Base-by-base conservation (phyloP, 2,888 invertebrate genomes). In the Mesorhabditis spiculigera region DNA sequence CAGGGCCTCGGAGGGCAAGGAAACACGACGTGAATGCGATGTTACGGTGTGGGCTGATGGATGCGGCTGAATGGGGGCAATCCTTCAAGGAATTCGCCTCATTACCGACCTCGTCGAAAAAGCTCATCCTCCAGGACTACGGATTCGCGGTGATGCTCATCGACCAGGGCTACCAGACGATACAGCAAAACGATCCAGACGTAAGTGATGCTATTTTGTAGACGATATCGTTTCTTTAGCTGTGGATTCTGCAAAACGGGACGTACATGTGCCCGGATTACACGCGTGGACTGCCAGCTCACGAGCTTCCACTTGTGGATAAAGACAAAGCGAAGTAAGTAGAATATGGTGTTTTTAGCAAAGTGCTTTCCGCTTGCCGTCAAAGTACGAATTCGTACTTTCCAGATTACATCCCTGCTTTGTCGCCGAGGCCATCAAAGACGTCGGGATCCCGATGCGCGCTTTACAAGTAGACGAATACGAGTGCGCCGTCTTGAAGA, bases 91-190 rank as follows among this genome's bases (percentile, higher is more conserved):
- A 77, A 64, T 79, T 79, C 65, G 68, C 66, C 4, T 71, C 75
- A 42, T 78, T 78, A 58, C 8, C 8, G 10, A 50, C 58, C 1
- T n/a, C 8, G 58, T 50, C 58, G n/a, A 50, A 50, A n/a, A n/a
- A 76, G 50, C 68, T 73, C 62, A 70, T 79, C 16, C 70, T 79
- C 44, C 73, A 76, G 5, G 79, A 79, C 28, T 79, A 68, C 61
- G 75, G 74, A 6, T 72, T 79, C 68, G 78, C 77, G 4, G 77
- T 79, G 45, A 78, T 79, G 78, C 68, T 79, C 1, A 74, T 79
- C 16, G 78, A 79, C 71, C 79, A 79, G 63, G 79, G 79, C 65
- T 75, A 61, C 66, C 69, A 72, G 61, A 78, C 78, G 65, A 67
- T 74, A 16, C 66, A 68, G 16, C 69, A 68, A 58, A 68, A 69